Base-by-base conservation (phyloP, 2,113 vertebrate genomes). In the Labeo catla region DNA sequence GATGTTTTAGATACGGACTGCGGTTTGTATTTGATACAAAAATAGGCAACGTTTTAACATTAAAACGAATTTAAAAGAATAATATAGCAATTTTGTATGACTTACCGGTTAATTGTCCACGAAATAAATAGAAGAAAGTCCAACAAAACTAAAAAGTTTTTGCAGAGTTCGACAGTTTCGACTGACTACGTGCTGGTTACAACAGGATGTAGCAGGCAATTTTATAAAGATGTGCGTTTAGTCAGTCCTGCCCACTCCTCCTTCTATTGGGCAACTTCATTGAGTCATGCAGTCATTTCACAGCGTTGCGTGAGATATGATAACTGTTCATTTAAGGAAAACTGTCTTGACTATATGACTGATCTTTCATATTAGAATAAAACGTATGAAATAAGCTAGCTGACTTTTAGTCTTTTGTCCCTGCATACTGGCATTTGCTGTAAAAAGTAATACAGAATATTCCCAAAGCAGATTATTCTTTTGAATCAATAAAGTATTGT, bases 181-280 rank as follows among this genome's bases (percentile, higher is more conserved):
- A 91, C 93, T 95, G 92, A 92, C 87, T 91, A 90, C 89, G 90
- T 92, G 92, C 82, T 36, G 84, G 59, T 78, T 34, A 57, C 81
- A 34, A 79, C 86, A 90, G 92, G 91, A 92, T 90, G 91, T 92
- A 39, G 87, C 92, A 87, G 90, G 87, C 90, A 92, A 89, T 90
- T 89, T 94, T 95, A 94, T 95, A 94, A 94, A 94, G 93, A 52
- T 84, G 81, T 65, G 72, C 70, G 86, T 59, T 89, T 86, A 8
- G 47, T 50, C 83, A 36, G 93, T 54, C 91, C 92, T 21, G 88
- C 94, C 95, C 94, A 92, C 92, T 93, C 86, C n/a, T 72, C 72
- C 86, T 86, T 88, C 90, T 73, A 93, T 96, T 95, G 94, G 92
- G 89, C 88, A 91, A 92, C 87, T 45, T 90, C 86, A 61, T 45